These are phyloP conservation scores for Ophion slaviceki DNA, from an alignment of 2,888 invertebrate species.

Conservation along the genomic window DNA sequence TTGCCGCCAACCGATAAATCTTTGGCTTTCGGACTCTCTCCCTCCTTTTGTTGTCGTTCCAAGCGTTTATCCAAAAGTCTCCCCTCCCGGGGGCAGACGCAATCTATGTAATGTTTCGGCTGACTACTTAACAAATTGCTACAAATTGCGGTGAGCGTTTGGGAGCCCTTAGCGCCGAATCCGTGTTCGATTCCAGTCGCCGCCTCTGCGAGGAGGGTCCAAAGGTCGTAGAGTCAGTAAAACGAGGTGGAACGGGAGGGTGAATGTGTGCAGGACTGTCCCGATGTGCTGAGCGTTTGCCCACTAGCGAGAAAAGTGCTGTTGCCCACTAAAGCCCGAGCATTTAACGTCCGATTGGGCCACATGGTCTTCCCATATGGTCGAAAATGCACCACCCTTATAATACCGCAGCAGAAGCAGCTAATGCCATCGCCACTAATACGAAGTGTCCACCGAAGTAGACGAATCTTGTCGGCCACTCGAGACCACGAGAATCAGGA, in stretches of 20 bases:
- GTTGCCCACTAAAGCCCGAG: constrained; percentile 37
- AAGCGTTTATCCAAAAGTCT: constrained; percentile 34
- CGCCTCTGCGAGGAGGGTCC: constrained; percentile 50
- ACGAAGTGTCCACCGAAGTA: constrained; percentile 73
- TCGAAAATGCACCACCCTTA: constrained; percentile 70
- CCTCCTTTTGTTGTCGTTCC: constrained; percentile 33
- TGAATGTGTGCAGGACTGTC: constrained; percentile 16
- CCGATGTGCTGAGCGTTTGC: constrained; percentile 24
- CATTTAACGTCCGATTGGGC: constrained; percentile 73
- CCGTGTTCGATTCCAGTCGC: constrained; percentile 68
- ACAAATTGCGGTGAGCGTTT: constrained; percentile 83
- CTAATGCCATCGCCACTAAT: constrained; percentile 67
- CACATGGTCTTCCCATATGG: constrained; percentile 83
- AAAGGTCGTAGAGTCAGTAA: constrained; percentile 52
- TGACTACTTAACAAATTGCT: constrained; percentile 84
- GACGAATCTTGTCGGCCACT: constrained; percentile 73
- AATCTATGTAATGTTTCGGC: constrained; percentile 83
- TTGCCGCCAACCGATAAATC: constrained; percentile 50
- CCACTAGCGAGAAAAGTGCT: constrained; percentile 37
- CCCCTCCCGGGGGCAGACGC: constrained; percentile 70
- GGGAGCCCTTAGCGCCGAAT: constrained; percentile 75
- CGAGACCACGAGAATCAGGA: constrained; percentile 56
- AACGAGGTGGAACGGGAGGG: constrained; percentile 21
- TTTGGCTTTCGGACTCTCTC: constrained; percentile 38
- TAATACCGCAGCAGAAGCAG: constrained; percentile 44